Evolutionary conservation across 1,140 invertebrate genomes (phyloP), one percentile per base, ranked within the genome.

Genomic region (Sminthurinus signatus): DNA sequence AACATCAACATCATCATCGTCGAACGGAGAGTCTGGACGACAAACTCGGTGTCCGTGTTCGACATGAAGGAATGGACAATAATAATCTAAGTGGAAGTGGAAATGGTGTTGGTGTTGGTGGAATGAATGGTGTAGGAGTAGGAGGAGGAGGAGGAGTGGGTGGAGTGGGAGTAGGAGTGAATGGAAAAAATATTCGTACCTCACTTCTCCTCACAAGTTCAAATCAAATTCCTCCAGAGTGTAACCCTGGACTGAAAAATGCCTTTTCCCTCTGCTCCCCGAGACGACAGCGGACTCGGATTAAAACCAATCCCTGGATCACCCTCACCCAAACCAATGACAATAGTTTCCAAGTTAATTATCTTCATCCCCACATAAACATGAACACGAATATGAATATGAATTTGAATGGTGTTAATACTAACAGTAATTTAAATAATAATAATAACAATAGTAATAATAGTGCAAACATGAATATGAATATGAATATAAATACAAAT

Each of bases 271-370:
- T 69, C 27, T 69, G 58, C 42, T 69, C 68, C 15, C 68, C 68
- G 1, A 21, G 68, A 50, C 28, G 61, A 61, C 59, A 65, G 56
- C n/a, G 68, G 27, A 69, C 68, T 19, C 25, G 64, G 27, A 69
- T 69, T 39, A 69, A 69, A 42, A 69, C 68, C 2, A 69, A 69
- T 46, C 68, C 68, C 2, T 69, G 68, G 68, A 66, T 69, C 57
- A 63, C 42, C 48, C 25, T 69, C 51, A 61, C 55, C 36, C 50
- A 65, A 44, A 50, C 51, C 25, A 62, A 62, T 57, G 65, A 67
- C 28, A 31, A 31, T 39, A 60, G 50, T 57, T 64, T 56, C 39
- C 48, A 65, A 54, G 51, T 42, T 25, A 55, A 60, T 60, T 44
- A 56, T 27, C 50, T 52, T 5, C 44, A 46, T n/a, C n/a, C n/a